Base-by-base conservation (phyloP, 2,888 invertebrate genomes). In the Tipula unca region DNA sequence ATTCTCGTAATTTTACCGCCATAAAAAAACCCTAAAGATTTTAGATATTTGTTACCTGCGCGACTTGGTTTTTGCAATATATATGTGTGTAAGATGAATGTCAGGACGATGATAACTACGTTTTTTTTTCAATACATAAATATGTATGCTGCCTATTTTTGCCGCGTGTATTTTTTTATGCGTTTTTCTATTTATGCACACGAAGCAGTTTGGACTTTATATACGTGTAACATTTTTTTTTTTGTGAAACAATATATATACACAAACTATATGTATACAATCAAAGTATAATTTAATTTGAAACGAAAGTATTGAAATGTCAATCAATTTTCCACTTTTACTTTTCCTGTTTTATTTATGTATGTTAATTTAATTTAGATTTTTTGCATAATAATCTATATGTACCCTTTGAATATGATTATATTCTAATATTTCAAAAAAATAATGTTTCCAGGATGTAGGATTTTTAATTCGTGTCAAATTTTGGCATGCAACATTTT, bases 11-110 rank as follows among this genome's bases (percentile, higher is more conserved):
- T 69, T 69, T 69, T 69, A 69, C 69, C 69, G 69, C 69, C 69
- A 69, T 69, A 69, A 69, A 69, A 69, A 69, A 25, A 69, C 69
- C 69, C 69, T 69, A 69, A 69, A 69, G 69, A n/a, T 69, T 69
- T 25, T 69, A 69, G 69, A 69, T 25, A 25, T 54, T 69, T 69
- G 69, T 25, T 69, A 69, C 69, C 69, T 69, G 69, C 69, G 69
- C 69, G 69, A 69, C 69, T 69, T 69, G 69, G 69, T 25, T 69
- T 69, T 69, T 69, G 69, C 69, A 69, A 69, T 69, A 39, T n/a
- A n/a, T n/a, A n/a, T n/a, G 17, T 48, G 8, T 25, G 69, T 69
- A 69, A 69, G 69, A 69, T 69, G 69, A 69, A 69, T 69, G 69
- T 69, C 6, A 25, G 69, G 25, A 25, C 69, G 69, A 69, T 69